Base-by-base conservation (phyloP, 2,113 vertebrate species). In the Calidris pugnax region DNA sequence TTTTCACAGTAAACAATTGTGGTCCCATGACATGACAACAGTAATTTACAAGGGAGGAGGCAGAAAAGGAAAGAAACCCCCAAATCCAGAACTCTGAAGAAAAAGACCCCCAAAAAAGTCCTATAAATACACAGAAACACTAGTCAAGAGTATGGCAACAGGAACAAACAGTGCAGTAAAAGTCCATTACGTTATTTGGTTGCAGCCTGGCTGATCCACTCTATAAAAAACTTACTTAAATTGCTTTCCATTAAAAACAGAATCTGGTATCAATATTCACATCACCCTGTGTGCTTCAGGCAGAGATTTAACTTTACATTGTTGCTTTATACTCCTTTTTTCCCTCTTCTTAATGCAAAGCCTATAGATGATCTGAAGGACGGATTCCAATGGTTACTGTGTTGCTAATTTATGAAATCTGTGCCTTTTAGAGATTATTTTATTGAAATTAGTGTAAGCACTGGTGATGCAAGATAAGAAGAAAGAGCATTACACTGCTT, bases 1-100 rank as follows among this genome's bases (percentile, higher is more conserved):
- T 98, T 99, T 98, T 98, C 98, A 98, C 98, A 98, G 98, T 98
- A 99, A 99, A 98, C 98, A 98, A 91, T 97, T 98, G 97, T 94
- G 97, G 93, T 97, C 96, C 95, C 91, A 90, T 97, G 96, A 97
- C 97, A 97, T 97, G 93, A 96, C 83, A 96, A 90, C 57, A 94
- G 97, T 96, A 90, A 97, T 71, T 95, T 92, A 67, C 84, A 95
- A 68, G 81, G 89, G 17, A 77, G 19, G 43, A 47, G 35, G 30
- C 62, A 95, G 85, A 92, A 96, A 95, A 93, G 62, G 66, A 92
- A 77, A 60, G 45, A 76, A 64, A 68, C 15, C 11, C 57, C 64
- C 75, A 91, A 82, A 89, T 62, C 16, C 81, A 63, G 30, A 74
- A 74, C 24, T 64, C 75, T 77, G 48, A 83, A 85, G 78, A 93